These are phyloP conservation scores for Anolis carolinensis DNA, from an alignment of 2,113 vertebrate species.

Conservation along the genomic window DNA sequence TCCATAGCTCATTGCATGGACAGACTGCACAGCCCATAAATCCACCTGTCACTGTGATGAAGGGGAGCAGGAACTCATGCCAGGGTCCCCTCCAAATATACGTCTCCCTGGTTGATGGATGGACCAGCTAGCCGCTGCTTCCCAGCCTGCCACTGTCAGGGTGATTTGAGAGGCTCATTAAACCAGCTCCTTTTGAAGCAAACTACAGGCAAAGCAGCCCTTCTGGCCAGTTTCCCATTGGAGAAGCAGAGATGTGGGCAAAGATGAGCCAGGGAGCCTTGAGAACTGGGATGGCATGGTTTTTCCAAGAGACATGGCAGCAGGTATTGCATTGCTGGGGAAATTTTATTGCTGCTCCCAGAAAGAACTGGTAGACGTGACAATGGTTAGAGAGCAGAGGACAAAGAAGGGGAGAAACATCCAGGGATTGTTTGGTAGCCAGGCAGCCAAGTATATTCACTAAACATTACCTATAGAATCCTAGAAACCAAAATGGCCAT, in stretches of 20 bases:
- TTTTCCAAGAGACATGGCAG: too few relatives aligned
- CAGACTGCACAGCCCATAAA: neutral
- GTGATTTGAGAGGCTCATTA: slow-evolving; percentile 15
- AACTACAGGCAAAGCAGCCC: neutral
- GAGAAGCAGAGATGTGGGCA: too few relatives aligned
- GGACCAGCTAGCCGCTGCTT: neutral
- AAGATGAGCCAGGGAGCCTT: too few relatives aligned
- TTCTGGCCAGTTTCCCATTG: neutral
- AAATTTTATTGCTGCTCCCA: neutral
- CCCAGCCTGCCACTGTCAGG: neutral
- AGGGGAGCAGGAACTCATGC: neutral
- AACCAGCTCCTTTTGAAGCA: neutral
- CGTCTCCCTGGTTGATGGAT: neutral
- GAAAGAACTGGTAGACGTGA: neutral
- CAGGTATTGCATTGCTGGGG: too few relatives aligned
- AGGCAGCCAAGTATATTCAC: too few relatives aligned
- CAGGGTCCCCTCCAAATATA: neutral
- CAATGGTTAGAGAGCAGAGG: neutral
- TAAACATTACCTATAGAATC: too few relatives aligned
- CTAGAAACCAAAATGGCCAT: too few relatives aligned
- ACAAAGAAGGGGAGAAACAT: too few relatives aligned
- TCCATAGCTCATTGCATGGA: neutral
- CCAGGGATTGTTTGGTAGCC: neutral
- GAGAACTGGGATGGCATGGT: neutral
- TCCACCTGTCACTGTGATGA: neutral